Percentiles rank a stretch among this genome's conserved stretches.
Evolutionary conservation across 2,888 invertebrate genomes (phyloP).

Genomic region (Dinocampus coccinellae): DNA sequence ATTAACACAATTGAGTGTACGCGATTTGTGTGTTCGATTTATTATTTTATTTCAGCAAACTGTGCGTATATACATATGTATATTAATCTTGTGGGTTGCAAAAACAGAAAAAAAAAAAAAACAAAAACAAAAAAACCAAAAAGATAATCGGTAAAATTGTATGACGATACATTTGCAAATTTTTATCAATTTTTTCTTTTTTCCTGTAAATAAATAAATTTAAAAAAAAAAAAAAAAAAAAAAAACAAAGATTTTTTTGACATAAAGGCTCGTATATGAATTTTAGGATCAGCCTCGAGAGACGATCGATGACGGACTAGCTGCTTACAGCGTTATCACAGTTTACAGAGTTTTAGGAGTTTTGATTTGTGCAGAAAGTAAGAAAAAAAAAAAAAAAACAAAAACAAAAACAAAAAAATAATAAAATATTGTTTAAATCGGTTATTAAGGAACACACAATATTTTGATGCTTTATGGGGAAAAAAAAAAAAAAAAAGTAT

Average conservation of each 20-base stretch:
- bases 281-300: slow-evolving; percentile 39
- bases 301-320: slow-evolving; percentile 34
- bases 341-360: slow-evolving; percentile 50
- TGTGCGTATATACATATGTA: not conserved
- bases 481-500: too few relatives aligned
- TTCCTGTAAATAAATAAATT: slow-evolving; percentile 1
- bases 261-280: slow-evolving; percentile 25
- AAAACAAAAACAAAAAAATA: too few relatives aligned
- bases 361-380: slow-evolving; percentile 69
- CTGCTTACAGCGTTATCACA: slow-evolving; percentile 31
- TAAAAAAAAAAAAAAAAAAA: too few relatives aligned
- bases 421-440: slow-evolving; percentile 33
- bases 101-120: too few relatives aligned
- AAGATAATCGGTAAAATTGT: not conserved
- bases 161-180: not conserved
- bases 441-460: slow-evolving; percentile 6
- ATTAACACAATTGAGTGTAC: not conserved
- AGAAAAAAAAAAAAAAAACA: slow-evolving; percentile 45
- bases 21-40: not conserved
- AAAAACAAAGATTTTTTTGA: slow-evolving; percentile 13
- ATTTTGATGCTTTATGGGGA: not conserved
- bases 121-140: too few relatives aligned
- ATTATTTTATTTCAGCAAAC: not conserved
- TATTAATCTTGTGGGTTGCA: not conserved
- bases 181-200: not conserved